phyloP scores from a whole-genome alignment of 2,113 vertebrate species.

The Dipodomys spectabilis region DNA sequence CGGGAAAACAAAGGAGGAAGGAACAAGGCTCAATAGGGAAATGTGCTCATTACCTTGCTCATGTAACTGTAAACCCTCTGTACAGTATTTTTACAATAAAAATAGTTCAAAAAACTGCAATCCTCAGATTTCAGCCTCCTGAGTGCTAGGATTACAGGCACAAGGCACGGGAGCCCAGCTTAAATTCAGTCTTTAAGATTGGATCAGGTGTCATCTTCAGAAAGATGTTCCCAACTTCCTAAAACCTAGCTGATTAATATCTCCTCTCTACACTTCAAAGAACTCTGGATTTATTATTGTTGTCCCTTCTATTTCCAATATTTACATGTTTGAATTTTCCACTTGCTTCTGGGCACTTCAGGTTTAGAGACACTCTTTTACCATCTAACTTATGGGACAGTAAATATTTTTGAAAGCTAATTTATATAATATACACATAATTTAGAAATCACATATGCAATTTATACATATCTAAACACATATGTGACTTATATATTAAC shows the following conservation, averaged over 20 bases:
- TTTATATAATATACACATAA: neutral
- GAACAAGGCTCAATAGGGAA: no score
- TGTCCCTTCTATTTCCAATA: neutral
- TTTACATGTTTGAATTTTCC: neutral
- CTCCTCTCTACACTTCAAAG: neutral
- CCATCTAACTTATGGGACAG: neutral
- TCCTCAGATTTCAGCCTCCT: no score
- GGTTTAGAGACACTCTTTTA: neutral
- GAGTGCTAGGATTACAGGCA: no score
- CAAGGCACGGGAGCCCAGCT: no score
- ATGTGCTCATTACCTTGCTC: no score
- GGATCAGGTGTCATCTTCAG: neutral
- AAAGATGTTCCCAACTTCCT: neutral
- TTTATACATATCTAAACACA: no score
- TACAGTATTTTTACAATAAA: no score
- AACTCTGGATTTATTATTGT: neutral
- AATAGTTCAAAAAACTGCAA: no score
- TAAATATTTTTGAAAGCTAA: conserved; percentile 7
- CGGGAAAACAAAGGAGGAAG: no score
- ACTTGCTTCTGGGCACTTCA: neutral
- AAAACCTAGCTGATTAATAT: neutral
- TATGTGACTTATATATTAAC: no score
- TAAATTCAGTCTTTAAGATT: neutral
- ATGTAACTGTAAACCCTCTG: no score
- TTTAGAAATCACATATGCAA: no score